Percentiles rank a stretch among this genome's conserved stretches.
These are phyloP conservation scores for Cepphus grylle DNA, from an alignment of 2,113 vertebrate species.

Conservation along the genomic window DNA sequence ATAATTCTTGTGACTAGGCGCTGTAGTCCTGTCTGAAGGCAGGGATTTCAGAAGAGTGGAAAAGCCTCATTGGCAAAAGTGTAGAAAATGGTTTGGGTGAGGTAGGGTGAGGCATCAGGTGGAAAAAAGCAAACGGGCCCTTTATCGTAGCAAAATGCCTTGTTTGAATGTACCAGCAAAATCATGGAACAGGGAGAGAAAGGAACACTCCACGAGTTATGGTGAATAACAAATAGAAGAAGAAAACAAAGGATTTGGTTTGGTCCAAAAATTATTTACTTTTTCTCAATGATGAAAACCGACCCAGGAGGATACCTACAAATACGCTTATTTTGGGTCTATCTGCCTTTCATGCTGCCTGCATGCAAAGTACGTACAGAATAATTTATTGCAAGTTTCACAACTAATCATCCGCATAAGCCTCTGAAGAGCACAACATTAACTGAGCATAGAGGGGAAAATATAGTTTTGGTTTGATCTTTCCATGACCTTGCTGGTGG, in stretches of 20 bases:
- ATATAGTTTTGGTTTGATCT: neutral
- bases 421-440: neutral
- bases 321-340: neutral
- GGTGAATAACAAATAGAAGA: neutral
- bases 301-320: neutral
- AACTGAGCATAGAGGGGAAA: neutral
- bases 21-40: neutral
- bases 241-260: neutral
- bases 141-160: neutral
- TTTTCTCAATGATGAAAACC: neutral
- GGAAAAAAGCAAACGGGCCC: rapidly evolving
- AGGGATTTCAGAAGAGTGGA: neutral
- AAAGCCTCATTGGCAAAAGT: neutral
- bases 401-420: neutral
- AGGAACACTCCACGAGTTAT: neutral
- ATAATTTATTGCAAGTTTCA: neutral
- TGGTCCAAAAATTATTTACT: neutral
- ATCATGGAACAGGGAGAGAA: neutral
- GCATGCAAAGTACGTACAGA: neutral
- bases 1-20: rapidly evolving
- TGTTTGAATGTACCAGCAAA: neutral
- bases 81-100: neutral
- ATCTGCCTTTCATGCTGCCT: neutral
- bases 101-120: neutral
- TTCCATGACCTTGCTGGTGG: neutral